Conservation (phyloP, 2,113 vertebrate species). For the Malurus alboscapulatus region DNA sequence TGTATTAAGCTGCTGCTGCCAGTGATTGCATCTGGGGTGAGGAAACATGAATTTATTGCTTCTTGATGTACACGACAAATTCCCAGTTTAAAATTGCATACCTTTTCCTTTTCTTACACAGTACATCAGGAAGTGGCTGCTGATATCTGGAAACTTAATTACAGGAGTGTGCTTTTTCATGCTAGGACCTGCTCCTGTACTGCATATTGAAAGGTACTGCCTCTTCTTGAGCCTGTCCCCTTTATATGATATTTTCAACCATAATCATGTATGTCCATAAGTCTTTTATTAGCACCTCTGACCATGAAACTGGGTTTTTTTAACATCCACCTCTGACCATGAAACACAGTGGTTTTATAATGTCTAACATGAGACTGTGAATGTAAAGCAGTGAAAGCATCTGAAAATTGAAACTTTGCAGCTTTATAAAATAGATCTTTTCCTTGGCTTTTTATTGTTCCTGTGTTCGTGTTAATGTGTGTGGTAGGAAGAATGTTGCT, state of each 20-base stretch:
- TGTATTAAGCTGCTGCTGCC: neutral
- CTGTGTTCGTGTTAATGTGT: neutral
- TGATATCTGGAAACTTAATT: constrained; percentile 78
- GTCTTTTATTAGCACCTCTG: neutral
- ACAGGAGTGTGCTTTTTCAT: constrained; percentile 81
- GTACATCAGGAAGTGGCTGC: constrained; percentile 80
- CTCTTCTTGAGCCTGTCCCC: neutral
- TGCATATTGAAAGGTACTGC: constrained; percentile 83
- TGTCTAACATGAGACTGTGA: neutral
- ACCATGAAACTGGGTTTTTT: neutral
- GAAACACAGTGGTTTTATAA: neutral
- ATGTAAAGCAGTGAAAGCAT: neutral
- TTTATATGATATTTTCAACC: neutral
- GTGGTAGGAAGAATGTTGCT: neutral
- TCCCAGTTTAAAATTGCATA: neutral
- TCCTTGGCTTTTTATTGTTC: neutral
- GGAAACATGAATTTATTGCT: neutral
- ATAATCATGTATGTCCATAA: neutral
- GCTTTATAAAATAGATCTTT: neutral
- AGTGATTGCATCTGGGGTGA: neutral
- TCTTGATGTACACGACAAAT: neutral
- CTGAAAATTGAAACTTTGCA: neutral
- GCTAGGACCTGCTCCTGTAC: constrained; percentile 85
- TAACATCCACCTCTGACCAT: neutral
- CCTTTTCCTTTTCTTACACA: constrained; percentile 42